Base-by-base conservation (phyloP, 2,113 vertebrate genomes). In the Pseudois nayaur region DNA sequence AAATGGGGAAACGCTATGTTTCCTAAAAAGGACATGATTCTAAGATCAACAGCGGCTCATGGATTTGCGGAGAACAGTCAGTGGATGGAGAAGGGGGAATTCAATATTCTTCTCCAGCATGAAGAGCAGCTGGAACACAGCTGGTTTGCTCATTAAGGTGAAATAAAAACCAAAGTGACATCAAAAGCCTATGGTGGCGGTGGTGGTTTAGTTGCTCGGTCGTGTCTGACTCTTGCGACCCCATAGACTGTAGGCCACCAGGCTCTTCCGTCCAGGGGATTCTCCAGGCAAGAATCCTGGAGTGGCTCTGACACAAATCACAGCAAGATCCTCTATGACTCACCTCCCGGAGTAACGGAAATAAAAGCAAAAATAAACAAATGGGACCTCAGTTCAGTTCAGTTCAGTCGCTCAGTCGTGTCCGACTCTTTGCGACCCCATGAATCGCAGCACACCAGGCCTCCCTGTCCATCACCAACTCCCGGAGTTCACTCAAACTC, bases 181-280 rank as follows among this genome's bases (percentile, higher is more conserved):
- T 76, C 16, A 21, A 33, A 27, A 55, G 29, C 40, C 64, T 8
- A 0, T 5, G 8, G 33, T 17, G 62, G 15, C 3, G 2, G 3
- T n/a, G 62, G 1, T 19, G 16, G 64, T 67, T 19, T n/a, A 10
- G 33, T 10, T n/a, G 16, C 16, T 67, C 9, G 21, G 4, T 71
- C 1, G 64, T 71, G 64, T 71, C 64, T 11, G 64, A 71, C 17
- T 71, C n/a, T 67, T 21, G 64, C 0, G 4, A 36, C 17, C 17
- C 8, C 64, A 11, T 1, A 10, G 8, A n/a, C 16, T n/a, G 16
- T 10, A 67, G 33, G 16, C 16, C 62, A 12, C 16, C 8, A 67
- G 33, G 33, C 16, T n/a, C 16, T 19, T n/a, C 33, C 4, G 16
- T n/a, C 33, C 62, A n/a, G 3, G 33, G 33, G 62, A 67, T n/a